Conservation (phyloP, 2,888 invertebrate species). For the Megalurothrips usitatus region DNA sequence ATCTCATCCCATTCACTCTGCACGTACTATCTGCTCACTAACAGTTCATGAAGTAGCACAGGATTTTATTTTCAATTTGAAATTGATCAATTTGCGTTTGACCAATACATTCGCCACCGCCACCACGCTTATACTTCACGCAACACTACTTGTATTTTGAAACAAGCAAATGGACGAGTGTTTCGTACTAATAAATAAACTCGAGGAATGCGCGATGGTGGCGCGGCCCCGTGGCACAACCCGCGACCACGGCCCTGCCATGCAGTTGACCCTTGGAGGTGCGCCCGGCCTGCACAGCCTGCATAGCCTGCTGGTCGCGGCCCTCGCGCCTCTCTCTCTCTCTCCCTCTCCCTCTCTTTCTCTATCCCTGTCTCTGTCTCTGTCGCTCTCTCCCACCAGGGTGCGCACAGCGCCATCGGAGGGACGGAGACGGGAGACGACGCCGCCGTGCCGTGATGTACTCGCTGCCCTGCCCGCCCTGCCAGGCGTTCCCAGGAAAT, state of each 20-base stretch:
- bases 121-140: no score
- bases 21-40: no score
- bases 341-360: background rate
- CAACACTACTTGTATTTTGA: no score
- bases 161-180: background rate
- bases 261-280: slow-evolving; percentile 18
- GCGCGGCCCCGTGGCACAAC: background rate
- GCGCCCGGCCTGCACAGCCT: background rate
- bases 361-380: no score
- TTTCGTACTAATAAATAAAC: background rate
- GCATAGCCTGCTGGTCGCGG: background rate
- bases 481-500: slow-evolving; percentile 17
- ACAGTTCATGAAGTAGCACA: no score
- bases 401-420: background rate
- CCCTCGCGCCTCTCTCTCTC: background rate
- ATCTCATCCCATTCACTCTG: no score
- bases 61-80: no score
- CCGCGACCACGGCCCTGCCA: no score
- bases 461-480: background rate
- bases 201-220: background rate
- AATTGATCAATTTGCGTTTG: no score
- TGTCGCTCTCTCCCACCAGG: background rate
- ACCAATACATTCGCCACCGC: no score
- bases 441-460: no score
- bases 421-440: no score